phyloP scores from a whole-genome alignment of 30 jellyfish, hydroid and myxozoan genomes.

The Catostylus mosaicus region DNA sequence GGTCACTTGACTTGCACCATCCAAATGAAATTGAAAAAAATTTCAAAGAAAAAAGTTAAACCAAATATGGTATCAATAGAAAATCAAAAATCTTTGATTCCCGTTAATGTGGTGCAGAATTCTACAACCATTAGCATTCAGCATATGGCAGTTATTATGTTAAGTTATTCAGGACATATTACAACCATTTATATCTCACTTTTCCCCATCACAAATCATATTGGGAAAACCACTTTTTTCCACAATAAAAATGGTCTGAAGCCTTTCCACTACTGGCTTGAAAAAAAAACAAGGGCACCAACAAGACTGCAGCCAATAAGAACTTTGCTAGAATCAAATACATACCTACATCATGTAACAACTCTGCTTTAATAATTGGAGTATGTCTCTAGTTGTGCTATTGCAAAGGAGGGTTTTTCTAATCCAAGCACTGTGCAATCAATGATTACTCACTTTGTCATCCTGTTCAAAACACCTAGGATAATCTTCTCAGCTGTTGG shows the following conservation, averaged over 20 bases:
- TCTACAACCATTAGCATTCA: background rate
- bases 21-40: too few species aligned
- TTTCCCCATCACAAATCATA: background rate
- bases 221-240: conserved; percentile 37
- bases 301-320: conserved; percentile 48
- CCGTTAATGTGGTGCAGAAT: background rate
- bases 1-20: too few species aligned
- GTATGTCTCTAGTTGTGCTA: conserved; percentile 49
- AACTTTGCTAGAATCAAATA: conserved; percentile 35
- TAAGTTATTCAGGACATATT: background rate
- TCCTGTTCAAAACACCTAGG: conserved; percentile 43
- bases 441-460: conserved; percentile 35
- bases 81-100: background rate
- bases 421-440: conserved; percentile 50
- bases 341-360: too few species aligned
- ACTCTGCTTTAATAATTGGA: conserved; percentile 33
- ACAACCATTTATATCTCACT: background rate
- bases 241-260: conserved; percentile 35
- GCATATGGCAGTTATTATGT: conserved; percentile 1
- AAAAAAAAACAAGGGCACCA: conserved; percentile 26
- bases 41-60: too few species aligned
- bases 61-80: too few species aligned
- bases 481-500: conserved; percentile 43
- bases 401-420: conserved; percentile 30
- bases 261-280: conserved; percentile 37